Percentiles rank a stretch among this genome's conserved stretches.
Evolutionary conservation across 2,888 invertebrate genomes (phyloP).

Genomic region (Petrolisthes cinctipes): DNA sequence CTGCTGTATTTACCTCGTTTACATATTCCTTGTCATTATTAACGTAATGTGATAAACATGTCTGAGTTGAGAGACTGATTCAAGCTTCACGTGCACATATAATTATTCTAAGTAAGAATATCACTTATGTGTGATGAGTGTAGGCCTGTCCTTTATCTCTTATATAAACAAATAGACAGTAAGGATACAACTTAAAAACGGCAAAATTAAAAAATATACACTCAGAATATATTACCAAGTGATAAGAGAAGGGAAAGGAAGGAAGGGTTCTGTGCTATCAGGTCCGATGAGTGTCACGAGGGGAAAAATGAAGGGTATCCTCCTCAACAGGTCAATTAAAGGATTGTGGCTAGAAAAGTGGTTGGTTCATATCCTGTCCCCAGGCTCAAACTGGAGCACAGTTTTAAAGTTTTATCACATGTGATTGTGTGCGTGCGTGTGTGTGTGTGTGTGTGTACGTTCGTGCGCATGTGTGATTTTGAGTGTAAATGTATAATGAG

Average conservation of each 20-base stretch:
- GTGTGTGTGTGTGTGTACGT: neutral
- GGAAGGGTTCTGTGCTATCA: neutral
- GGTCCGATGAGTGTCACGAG: neutral
- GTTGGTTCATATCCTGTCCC: neutral
- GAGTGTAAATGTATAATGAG: too few species aligned
- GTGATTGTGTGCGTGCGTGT: neutral
- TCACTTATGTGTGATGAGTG: too few species aligned
- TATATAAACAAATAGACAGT: too few species aligned
- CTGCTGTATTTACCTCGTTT: neutral
- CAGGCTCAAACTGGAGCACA: neutral
- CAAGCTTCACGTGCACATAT: too few species aligned
- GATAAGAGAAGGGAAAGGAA: neutral
- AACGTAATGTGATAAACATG: too few species aligned
- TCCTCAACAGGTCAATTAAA: constrained; percentile 8
- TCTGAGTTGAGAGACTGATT: too few species aligned
- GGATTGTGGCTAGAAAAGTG: neutral
- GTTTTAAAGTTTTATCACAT: neutral
- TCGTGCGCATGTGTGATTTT: neutral
- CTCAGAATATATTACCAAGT: too few species aligned
- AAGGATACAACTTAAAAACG: too few species aligned
- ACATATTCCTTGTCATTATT: too few species aligned
- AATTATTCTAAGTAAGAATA: too few species aligned
- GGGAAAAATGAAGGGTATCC: neutral
- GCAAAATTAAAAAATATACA: too few species aligned
- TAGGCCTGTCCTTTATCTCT: too few species aligned